phyloP scores from a whole-genome alignment of 1,140 invertebrate species.

The Drosophila trapezifrons region DNA sequence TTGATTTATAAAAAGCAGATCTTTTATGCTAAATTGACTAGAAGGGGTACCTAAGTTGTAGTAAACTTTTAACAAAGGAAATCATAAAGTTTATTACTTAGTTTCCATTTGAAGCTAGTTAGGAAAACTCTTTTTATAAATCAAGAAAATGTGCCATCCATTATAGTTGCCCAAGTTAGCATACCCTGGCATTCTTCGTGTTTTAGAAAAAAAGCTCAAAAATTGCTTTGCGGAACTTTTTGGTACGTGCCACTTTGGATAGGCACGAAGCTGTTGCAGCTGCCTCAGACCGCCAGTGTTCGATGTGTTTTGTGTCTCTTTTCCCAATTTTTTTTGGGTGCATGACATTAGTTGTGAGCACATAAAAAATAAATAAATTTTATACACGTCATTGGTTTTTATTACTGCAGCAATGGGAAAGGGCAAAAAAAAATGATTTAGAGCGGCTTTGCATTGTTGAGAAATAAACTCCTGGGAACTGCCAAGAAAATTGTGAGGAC shows the following conservation, averaged over 20 bases:
- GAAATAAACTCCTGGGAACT: conserved; percentile 1
- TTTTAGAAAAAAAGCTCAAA: conserved; percentile 58
- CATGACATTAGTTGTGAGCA: conserved; percentile 74
- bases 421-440: conserved; percentile 64
- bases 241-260: conserved; percentile 62
- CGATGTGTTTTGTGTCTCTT: conserved; percentile 40
- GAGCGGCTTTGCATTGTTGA: conserved; percentile 16
- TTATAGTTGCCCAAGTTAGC: not conserved
- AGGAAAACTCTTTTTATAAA: not conserved
- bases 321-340: conserved; percentile 38
- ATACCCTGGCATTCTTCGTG: conserved; percentile 12
- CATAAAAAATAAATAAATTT: conserved; percentile 82
- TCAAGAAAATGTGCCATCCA: no score
- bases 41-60: no score
- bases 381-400: conserved; percentile 77
- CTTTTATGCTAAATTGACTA: no score
- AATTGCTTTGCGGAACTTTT: conserved; percentile 79
- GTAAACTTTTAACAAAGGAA: no score
- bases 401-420: conserved; percentile 70
- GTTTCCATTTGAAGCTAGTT: not conserved
- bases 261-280: conserved; percentile 65
- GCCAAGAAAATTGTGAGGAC: not conserved
- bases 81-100: no score
- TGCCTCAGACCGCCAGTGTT: conserved; percentile 52
- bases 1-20: no score